These are phyloP conservation scores for Scytalopus superciliaris DNA, from an alignment of 2,113 vertebrate genomes.

Conservation along the genomic window DNA sequence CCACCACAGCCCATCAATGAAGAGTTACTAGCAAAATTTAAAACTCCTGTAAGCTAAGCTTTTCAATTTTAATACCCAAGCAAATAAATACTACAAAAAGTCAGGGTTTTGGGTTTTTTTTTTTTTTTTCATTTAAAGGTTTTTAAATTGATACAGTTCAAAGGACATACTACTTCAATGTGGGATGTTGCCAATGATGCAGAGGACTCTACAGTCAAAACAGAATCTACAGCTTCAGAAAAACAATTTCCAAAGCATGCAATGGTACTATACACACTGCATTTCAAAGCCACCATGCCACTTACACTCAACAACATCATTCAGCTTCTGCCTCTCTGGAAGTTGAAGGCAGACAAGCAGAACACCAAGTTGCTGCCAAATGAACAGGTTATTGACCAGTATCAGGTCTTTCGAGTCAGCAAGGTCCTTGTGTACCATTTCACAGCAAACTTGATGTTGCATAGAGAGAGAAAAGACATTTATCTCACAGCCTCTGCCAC, in stretches of 20 bases:
- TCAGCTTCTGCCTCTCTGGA: not conserved
- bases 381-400: constrained; percentile 12
- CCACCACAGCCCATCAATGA: not conserved
- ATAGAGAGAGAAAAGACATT: not conserved
- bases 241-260: not conserved
- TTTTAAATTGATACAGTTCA: not conserved
- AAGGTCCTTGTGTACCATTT: not conserved
- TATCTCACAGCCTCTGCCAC: not conserved
- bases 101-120: too few species aligned
- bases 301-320: not conserved
- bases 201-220: not conserved
- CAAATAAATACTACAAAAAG: not conserved
- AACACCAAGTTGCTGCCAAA: not conserved
- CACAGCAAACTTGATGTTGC: not conserved
- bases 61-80: not conserved
- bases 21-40: not conserved
- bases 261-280: not conserved
- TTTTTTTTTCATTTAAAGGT: not conserved
- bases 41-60: not conserved
- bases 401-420: not conserved
- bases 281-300: not conserved
- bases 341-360: not conserved
- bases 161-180: not conserved
- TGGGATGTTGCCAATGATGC: not conserved
- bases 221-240: not conserved